These are phyloP conservation scores for Lepidonotus clava DNA, from an alignment of 2,888 invertebrate genomes.

Conservation along the genomic window DNA sequence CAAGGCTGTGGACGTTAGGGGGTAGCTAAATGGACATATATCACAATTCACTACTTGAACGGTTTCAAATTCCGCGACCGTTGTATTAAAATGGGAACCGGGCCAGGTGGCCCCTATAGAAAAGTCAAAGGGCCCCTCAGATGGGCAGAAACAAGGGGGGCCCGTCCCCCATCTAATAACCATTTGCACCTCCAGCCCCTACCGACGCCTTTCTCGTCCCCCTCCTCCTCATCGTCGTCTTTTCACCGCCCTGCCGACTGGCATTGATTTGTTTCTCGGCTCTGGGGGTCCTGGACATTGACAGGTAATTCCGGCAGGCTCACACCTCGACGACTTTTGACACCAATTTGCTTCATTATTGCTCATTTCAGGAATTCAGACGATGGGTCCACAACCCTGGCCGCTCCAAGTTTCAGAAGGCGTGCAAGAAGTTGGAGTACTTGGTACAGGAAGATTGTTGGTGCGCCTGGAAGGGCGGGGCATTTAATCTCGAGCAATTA, in stretches of 20 bases:
- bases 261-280: background rate
- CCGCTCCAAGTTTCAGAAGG: too few relatives aligned
- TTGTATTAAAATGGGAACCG: background rate
- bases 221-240: background rate
- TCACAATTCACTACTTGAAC: conserved; percentile 6
- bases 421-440: background rate
- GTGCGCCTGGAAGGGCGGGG: background rate
- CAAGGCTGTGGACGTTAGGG: background rate
- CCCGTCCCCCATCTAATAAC: background rate
- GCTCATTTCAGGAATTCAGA: too few relatives aligned
- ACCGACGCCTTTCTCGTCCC: background rate
- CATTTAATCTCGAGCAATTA: too few relatives aligned
- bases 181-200: background rate
- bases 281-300: conserved; percentile 1
- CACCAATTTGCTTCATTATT: conserved; percentile 38
- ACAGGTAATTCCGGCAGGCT: background rate
- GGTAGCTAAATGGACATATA: background rate
- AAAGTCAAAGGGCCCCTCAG: background rate
- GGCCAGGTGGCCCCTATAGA: conserved; percentile 6
- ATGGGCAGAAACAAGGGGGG: background rate
- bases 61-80: background rate
- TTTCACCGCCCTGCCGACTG: background rate
- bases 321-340: conserved; percentile 30
- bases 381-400: too few relatives aligned
- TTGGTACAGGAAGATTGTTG: background rate